Evolutionary conservation across 2,113 vertebrate species (phyloP).

Genomic region (Daubentonia madagascariensis): DNA sequence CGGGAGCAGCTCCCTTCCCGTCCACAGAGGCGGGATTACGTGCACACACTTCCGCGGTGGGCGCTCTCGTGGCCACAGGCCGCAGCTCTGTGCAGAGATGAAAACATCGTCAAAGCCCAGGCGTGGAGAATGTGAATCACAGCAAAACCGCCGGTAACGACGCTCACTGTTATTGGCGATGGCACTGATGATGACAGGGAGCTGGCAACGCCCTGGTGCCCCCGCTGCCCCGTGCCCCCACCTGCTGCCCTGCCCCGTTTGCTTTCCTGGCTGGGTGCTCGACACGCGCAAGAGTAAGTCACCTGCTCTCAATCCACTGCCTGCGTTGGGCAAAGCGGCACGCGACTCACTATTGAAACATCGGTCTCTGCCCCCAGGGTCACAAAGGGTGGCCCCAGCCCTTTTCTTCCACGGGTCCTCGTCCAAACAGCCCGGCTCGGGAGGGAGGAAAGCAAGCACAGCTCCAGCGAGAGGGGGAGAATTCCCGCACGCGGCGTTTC

Average conservation of each 20-base stretch:
- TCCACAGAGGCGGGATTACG: accelerated
- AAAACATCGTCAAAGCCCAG: not conserved
- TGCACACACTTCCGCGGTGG: accelerated
- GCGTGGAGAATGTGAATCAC: accelerated
- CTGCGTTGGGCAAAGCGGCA: not conserved
- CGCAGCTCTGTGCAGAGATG: not conserved
- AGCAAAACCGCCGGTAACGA: accelerated
- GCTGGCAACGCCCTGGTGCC: not conserved
- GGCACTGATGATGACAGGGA: accelerated
- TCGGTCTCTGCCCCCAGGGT: not conserved
- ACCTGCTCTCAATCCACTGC: not conserved
- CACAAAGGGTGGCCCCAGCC: not conserved
- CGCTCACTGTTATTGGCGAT: accelerated
- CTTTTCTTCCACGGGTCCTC: not conserved
- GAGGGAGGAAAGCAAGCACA: accelerated
- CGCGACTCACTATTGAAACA: not conserved
- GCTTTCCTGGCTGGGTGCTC: accelerated
- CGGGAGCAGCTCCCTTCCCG: not conserved
- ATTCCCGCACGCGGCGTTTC: accelerated
- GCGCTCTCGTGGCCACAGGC: not conserved
- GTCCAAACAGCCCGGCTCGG: accelerated
- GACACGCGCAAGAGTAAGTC: not conserved
- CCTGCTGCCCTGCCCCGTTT: not conserved
- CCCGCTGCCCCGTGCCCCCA: accelerated
- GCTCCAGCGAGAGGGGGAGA: accelerated